Percentiles rank a stretch among this genome's conserved stretches.
phyloP scores from a whole-genome alignment of 2,113 vertebrate species.

The Bufo bufo region DNA sequence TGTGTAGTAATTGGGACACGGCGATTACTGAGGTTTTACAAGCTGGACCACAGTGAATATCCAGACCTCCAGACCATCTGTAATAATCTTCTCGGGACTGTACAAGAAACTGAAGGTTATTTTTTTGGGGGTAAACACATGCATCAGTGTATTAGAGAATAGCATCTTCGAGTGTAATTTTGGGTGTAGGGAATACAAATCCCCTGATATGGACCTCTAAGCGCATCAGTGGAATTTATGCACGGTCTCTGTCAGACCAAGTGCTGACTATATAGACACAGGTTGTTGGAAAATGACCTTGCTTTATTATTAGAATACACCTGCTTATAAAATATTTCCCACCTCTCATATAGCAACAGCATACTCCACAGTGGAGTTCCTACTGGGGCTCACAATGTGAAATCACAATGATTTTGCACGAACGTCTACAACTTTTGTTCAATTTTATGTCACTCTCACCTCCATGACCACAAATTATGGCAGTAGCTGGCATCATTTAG shows the following conservation, averaged over 20 bases:
- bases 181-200: neutral
- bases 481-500: too few species aligned
- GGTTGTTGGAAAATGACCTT: neutral
- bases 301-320: neutral
- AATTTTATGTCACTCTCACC: too few species aligned
- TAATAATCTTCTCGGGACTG: neutral
- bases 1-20: constrained; percentile 82
- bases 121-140: neutral
- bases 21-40: constrained; percentile 68
- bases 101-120: neutral
- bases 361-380: too few species aligned
- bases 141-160: neutral
- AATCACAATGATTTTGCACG: too few species aligned
- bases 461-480: too few species aligned
- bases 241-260: neutral
- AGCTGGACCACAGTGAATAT: constrained; percentile 68
- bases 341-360: neutral
- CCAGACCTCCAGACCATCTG: constrained; percentile 62
- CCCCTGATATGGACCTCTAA: neutral
- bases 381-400: too few species aligned
- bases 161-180: neutral
- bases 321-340: neutral
- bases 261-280: neutral
- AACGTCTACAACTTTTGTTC: too few species aligned
- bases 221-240: neutral